Percentiles rank a stretch among this genome's conserved stretches.
Conservation (phyloP, 2,113 vertebrate genomes). For the Rhipidura dahli region DNA sequence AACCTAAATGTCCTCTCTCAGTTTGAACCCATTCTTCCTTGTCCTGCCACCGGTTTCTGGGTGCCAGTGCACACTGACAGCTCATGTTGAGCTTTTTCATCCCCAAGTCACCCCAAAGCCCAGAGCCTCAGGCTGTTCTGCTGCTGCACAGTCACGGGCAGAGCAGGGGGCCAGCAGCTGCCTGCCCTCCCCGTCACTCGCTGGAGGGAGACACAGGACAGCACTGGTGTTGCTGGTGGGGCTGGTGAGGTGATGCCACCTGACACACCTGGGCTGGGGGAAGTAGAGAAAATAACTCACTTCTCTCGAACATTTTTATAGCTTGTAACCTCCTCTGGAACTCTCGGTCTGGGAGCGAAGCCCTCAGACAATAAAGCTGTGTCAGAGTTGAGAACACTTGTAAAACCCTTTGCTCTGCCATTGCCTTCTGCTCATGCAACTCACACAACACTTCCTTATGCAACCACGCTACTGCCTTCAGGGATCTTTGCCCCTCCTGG, state of each 20-base stretch:
- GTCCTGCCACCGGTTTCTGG: background rate
- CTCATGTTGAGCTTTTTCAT: background rate
- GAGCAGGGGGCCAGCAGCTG: rapidly evolving
- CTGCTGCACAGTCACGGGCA: rapidly evolving
- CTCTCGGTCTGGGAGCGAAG: background rate
- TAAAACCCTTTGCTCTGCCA: background rate
- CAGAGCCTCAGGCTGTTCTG: background rate
- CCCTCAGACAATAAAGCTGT: background rate
- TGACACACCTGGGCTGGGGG: background rate
- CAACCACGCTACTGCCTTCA: background rate
- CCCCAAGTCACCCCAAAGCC: background rate
- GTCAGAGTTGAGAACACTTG: background rate
- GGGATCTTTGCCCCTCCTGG: background rate
- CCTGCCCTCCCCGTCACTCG: rapidly evolving
- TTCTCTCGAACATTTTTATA: background rate
- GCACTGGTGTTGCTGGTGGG: background rate
- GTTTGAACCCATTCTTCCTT: background rate
- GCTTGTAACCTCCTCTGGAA: background rate
- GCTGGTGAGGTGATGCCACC: background rate
- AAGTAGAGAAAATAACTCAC: background rate
- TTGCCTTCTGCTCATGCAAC: background rate
- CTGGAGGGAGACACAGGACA: background rate
- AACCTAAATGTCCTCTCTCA: background rate
- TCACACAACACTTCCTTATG: background rate
- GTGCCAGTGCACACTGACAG: background rate